phyloP scores from a whole-genome alignment of 2,113 vertebrate species.

The Anolis sagrei region DNA sequence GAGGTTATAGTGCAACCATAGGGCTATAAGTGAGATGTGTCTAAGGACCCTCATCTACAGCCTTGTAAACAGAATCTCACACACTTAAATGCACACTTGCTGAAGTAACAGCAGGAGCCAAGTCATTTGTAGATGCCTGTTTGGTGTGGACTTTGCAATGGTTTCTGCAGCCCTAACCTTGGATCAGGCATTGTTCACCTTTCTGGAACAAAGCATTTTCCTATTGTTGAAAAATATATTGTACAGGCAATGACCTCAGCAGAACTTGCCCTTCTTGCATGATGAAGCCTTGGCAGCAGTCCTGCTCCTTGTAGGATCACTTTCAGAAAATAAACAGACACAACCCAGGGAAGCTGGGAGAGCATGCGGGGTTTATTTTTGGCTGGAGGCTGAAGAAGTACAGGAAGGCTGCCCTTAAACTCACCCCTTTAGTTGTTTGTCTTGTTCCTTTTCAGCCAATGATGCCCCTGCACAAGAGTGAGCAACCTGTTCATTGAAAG shows the following conservation, averaged over 20 bases:
- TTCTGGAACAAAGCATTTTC: constrained; percentile 28
- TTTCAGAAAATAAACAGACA: constrained; percentile 43
- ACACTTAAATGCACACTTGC: not conserved
- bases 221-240: constrained; percentile 35
- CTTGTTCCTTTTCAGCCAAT: constrained; percentile 3
- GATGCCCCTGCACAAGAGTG: constrained; percentile 8
- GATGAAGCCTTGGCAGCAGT: constrained; percentile 28
- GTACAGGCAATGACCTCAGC: constrained; percentile 29
- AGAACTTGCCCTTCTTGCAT: constrained; percentile 25
- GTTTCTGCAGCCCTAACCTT: constrained; percentile 23
- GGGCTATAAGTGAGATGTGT: too few relatives aligned
- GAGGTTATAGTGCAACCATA: too few relatives aligned
- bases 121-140: not conserved
- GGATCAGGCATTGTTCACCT: constrained; percentile 5
- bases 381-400: constrained; percentile 28
- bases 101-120: not conserved
- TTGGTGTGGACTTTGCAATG: constrained; percentile 5
- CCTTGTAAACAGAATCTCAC: not conserved
- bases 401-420: constrained; percentile 32
- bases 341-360: constrained; percentile 31
- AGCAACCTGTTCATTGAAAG: not conserved
- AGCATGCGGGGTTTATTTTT: constrained; percentile 31
- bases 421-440: constrained; percentile 28
- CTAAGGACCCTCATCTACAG: not conserved
- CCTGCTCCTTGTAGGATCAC: constrained; percentile 36